phyloP scores from a whole-genome alignment of 23 tunicate genomes.

The Botrylloides violaceus region DNA sequence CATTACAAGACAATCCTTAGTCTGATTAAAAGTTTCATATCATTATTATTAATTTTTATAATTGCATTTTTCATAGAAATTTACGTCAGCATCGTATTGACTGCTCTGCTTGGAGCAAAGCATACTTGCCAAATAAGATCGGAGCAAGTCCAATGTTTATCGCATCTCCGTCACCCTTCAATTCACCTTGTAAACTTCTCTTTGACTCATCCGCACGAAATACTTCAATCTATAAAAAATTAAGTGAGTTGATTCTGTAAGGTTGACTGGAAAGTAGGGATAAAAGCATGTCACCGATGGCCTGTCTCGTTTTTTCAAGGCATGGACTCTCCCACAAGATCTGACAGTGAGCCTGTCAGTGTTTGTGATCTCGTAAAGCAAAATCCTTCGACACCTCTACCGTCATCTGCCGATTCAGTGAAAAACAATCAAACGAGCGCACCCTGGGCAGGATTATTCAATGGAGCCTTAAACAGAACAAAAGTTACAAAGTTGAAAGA shows the following conservation, averaged over 20 bases:
- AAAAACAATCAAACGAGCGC: slow-evolving; percentile 39
- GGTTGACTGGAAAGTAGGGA: neutral
- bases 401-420: slow-evolving; percentile 28
- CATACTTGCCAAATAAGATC: slow-evolving; percentile 23
- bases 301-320: slow-evolving; percentile 23
- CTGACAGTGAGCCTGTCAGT: slow-evolving; percentile 23
- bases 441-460: slow-evolving; percentile 68
- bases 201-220: slow-evolving; percentile 55
- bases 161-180: slow-evolving; percentile 64
- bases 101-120: slow-evolving; percentile 59
- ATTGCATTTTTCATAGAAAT: slow-evolving; percentile 31
- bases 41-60: too few relatives aligned
- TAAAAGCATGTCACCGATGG: neutral
- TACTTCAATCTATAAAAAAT: slow-evolving; percentile 53
- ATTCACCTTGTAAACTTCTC: slow-evolving; percentile 33
- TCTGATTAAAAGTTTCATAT: too few relatives aligned
- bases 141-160: slow-evolving; percentile 57
- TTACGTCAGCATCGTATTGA: slow-evolving; percentile 71
- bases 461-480: slow-evolving; percentile 25
- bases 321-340: slow-evolving; percentile 44
- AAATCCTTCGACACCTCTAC: slow-evolving; percentile 1
- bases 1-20: too few relatives aligned
- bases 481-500: slow-evolving; percentile 26
- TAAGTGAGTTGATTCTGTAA: slow-evolving; percentile 19
- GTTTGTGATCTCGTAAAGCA: slow-evolving; percentile 35